Percentiles rank a stretch among this genome's conserved stretches.
These are phyloP conservation scores for Blastomussa wellsi DNA, from an alignment of 92 coral and sea anemone genomes.

Conservation along the genomic window DNA sequence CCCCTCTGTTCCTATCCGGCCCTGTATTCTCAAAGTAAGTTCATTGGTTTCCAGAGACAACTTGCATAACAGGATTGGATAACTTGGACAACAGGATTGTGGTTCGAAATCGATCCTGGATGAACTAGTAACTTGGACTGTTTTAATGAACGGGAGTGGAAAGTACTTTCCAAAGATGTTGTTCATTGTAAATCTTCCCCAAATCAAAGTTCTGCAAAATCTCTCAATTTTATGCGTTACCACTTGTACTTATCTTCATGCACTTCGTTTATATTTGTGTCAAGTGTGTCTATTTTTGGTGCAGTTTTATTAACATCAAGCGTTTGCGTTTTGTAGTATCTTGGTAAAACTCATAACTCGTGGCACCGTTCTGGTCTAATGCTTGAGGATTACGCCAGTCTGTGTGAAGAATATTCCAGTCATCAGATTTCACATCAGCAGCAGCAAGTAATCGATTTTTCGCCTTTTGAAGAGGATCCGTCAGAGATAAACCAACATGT, in stretches of 20 bases:
- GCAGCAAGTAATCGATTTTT: conserved; percentile 86
- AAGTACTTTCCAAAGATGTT: not conserved
- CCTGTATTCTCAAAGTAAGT: conserved; percentile 94
- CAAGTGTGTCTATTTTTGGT: too few relatives aligned
- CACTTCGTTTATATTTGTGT: too few relatives aligned
- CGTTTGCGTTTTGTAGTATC: conserved; percentile 65
- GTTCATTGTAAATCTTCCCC: not conserved
- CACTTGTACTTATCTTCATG: not conserved
- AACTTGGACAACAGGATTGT: not conserved
- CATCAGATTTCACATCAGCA: conserved; percentile 92
- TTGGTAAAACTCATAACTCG: conserved; percentile 95
- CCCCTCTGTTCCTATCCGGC: conserved; percentile 90
- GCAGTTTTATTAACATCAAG: not conserved
- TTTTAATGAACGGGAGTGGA: not conserved
- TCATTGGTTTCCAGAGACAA: not conserved
- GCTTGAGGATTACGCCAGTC: conserved; percentile 89
- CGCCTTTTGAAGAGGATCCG: conserved; percentile 90
- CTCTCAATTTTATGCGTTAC: not conserved
- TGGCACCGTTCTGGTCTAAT: conserved; percentile 92
- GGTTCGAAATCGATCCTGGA: not conserved
- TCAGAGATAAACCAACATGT: conserved; percentile 94
- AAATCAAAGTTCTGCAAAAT: not conserved
- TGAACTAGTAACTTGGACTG: not conserved
- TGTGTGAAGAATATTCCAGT: conserved; percentile 88
- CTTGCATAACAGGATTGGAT: not conserved